Conservation (phyloP, 2,888 invertebrate genomes). For the Hipparchia sbordonii region DNA sequence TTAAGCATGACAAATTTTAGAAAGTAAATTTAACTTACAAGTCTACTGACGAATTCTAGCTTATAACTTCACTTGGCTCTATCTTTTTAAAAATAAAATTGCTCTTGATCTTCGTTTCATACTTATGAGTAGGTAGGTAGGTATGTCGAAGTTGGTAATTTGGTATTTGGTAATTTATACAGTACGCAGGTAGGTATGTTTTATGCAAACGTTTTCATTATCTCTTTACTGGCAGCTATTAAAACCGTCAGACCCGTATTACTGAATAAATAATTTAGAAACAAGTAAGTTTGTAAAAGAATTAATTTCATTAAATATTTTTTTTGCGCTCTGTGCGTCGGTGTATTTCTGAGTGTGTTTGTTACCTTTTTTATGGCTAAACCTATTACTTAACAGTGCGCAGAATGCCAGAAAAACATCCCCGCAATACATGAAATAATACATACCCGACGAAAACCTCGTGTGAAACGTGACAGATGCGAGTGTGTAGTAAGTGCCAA, state of each 20-base stretch:
- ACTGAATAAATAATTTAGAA: slow-evolving; percentile 3
- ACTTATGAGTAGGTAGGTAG: not conserved
- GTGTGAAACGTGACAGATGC: no score
- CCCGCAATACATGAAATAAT: no score
- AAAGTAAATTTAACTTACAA: not conserved
- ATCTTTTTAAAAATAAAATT: not conserved
- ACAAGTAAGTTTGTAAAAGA: not conserved
- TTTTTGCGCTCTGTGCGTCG: not conserved
- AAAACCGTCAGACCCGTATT: slow-evolving; percentile 11
- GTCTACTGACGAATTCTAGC: not conserved
- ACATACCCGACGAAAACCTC: no score
- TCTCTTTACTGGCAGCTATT: slow-evolving; percentile 8
- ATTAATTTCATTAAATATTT: slow-evolving; percentile 14
- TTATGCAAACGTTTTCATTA: slow-evolving; percentile 9
- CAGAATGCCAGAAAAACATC: no score
- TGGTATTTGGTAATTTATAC: slow-evolving; percentile 8
- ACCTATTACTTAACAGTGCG: not conserved
- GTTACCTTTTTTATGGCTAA: not conserved
- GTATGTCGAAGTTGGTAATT: not conserved
- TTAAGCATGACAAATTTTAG: not conserved
- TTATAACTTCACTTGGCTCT: no score
- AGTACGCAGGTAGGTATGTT: not conserved
- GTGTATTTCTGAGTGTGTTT: not conserved
- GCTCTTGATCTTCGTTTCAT: not conserved
- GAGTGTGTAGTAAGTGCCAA: no score